Percentiles rank a stretch among this genome's conserved stretches.
Conservation (phyloP, 2,888 invertebrate species). For the Aquatica leii region DNA sequence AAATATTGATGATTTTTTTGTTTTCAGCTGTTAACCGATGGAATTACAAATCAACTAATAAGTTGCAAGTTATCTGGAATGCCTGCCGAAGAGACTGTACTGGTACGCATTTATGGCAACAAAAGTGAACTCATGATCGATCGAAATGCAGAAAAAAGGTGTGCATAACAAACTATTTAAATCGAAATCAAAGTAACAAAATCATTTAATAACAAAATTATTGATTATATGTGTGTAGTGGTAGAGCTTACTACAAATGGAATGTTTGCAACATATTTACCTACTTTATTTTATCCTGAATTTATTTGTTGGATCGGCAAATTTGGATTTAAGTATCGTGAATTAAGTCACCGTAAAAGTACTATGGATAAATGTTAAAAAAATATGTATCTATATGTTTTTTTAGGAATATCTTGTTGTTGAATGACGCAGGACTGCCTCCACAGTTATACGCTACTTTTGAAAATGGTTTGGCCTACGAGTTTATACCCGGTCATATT, state of each 20-base stretch:
- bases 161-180: conserved; percentile 39
- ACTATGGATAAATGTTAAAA: too few species aligned
- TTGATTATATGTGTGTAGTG: too few species aligned
- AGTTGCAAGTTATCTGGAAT: conserved; percentile 67
- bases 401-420: conserved; percentile 64
- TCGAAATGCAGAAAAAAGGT: conserved; percentile 81
- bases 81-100: conserved; percentile 72
- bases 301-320: conserved; percentile 18
- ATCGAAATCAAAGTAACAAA: neutral
- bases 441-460: conserved; percentile 91
- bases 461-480: conserved; percentile 92
- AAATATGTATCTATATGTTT: too few species aligned
- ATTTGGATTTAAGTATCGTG: conserved; percentile 22
- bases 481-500: conserved; percentile 85
- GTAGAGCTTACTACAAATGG: too few species aligned
- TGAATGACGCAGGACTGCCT: conserved; percentile 80
- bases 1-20: too few species aligned
- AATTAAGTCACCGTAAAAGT: too few species aligned
- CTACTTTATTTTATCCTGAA: conserved; percentile 17
- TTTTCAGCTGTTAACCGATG: conserved; percentile 87
- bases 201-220: too few species aligned
- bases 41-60: conserved; percentile 91
- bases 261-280: conserved; percentile 1
- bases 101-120: conserved; percentile 90
- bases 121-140: conserved; percentile 94